Evolutionary conservation across 2,797 vertebrate genomes (phyloP).

Genomic region (Myotis myotis): DNA sequence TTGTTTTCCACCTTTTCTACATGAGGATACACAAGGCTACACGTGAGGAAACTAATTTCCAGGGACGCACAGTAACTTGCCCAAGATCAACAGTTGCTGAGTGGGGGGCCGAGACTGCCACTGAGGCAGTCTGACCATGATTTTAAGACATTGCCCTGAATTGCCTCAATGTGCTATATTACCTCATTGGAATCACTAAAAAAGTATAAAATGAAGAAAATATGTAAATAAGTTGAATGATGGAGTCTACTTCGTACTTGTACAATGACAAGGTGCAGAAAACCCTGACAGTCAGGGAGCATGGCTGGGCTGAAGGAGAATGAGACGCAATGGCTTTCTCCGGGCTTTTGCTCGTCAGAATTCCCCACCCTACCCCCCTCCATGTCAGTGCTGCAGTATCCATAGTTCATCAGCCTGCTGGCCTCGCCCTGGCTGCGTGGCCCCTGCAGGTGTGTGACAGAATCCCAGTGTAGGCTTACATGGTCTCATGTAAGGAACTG

Average conservation of each 20-base stretch:
- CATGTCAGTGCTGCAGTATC: accelerated
- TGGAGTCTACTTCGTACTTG: neutral
- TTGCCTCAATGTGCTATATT: neutral
- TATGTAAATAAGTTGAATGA: neutral
- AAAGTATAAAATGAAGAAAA: neutral
- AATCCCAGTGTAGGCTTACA: neutral
- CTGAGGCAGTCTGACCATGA: neutral
- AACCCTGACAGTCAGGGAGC: neutral
- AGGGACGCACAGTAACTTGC: neutral
- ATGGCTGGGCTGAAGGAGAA: neutral
- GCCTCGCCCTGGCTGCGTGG: accelerated
- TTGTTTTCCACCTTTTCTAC: neutral
- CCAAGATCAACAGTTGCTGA: neutral
- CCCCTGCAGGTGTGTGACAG: neutral
- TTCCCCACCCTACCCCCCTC: too few species aligned
- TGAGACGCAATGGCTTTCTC: neutral
- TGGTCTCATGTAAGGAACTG: neutral
- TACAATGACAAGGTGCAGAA: neutral
- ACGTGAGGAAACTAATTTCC: neutral
- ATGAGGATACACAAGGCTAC: neutral
- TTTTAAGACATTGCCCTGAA: neutral
- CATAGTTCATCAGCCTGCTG: neutral
- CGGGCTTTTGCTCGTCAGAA: accelerated
- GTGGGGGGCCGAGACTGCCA: accelerated
- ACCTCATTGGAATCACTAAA: neutral